These are phyloP conservation scores for Nephotettix cincticeps DNA, from an alignment of 1,140 invertebrate species.

Conservation along the genomic window DNA sequence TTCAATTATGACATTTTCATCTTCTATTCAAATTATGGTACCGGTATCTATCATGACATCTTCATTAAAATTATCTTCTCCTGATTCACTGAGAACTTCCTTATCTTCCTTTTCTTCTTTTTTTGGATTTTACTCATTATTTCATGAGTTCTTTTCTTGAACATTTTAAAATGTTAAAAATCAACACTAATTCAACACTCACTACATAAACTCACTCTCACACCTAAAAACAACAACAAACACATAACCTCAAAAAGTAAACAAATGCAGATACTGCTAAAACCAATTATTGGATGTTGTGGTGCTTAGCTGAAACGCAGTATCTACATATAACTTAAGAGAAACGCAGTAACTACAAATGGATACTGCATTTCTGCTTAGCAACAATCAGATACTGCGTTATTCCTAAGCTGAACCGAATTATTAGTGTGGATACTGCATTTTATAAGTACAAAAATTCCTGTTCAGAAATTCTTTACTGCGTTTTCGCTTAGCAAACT, in stretches of 20 bases:
- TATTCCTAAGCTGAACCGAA: background rate
- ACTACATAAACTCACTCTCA: background rate
- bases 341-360: background rate
- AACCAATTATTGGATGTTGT: background rate
- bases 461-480: no score
- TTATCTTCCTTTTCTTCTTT: background rate
- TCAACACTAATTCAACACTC: background rate
- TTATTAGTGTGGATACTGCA: background rate
- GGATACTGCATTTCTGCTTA: conserved; percentile 3
- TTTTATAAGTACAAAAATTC: background rate
- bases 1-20: background rate
- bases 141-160: conserved; percentile 9
- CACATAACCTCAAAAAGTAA: background rate
- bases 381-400: background rate
- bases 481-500: no score
- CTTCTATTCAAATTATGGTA: background rate
- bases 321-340: background rate
- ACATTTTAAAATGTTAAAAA: background rate
- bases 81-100: background rate
- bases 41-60: background rate
- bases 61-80: background rate
- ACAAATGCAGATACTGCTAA: background rate
- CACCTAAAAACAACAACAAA: background rate
- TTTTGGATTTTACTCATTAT: background rate
- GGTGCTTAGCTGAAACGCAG: background rate